phyloP scores from a whole-genome alignment of 2,888 invertebrate genomes.

The Dyspetes luteomarginatus region DNA sequence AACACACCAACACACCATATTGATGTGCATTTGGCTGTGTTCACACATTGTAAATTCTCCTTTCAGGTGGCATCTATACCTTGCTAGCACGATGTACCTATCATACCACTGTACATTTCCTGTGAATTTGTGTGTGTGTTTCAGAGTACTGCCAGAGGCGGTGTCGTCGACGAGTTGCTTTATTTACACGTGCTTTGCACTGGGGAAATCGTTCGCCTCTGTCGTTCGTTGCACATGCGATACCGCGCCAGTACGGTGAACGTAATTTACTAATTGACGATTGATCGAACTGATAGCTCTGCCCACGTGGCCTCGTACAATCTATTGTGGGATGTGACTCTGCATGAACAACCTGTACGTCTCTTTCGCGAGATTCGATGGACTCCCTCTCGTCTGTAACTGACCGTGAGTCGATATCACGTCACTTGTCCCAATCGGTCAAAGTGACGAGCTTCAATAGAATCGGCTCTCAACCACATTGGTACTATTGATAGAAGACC shows the following conservation, averaged over 20 bases:
- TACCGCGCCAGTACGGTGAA: constrained; percentile 52
- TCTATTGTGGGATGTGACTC: neutral
- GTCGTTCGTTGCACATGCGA: constrained; percentile 2
- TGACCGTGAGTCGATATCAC: neutral
- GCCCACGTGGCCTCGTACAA: constrained; percentile 27
- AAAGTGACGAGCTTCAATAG: constrained; percentile 17
- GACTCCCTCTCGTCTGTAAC: neutral
- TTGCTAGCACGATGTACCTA: constrained; percentile 2
- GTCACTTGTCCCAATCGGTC: neutral
- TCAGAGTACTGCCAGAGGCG: constrained; percentile 32
- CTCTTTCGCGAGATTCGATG: neutral
- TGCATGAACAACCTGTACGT: neutral
- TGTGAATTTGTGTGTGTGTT: constrained; percentile 62
- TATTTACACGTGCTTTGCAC: constrained; percentile 69
- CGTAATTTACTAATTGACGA: constrained; percentile 73
- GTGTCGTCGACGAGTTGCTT: constrained; percentile 56
- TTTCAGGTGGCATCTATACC: constrained; percentile 3
- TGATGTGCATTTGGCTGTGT: constrained; percentile 10
- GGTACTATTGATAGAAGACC: neutral
- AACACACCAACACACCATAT: neutral
- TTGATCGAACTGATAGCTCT: constrained; percentile 69
- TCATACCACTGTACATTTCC: constrained; percentile 15
- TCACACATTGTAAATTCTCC: constrained; percentile 45
- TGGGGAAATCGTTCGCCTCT: constrained; percentile 59
- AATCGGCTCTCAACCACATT: neutral